Evolutionary conservation across 1,140 invertebrate species (phyloP), one percentile per base, ranked within the genome.

Genomic region (Bemisia tabaci): DNA sequence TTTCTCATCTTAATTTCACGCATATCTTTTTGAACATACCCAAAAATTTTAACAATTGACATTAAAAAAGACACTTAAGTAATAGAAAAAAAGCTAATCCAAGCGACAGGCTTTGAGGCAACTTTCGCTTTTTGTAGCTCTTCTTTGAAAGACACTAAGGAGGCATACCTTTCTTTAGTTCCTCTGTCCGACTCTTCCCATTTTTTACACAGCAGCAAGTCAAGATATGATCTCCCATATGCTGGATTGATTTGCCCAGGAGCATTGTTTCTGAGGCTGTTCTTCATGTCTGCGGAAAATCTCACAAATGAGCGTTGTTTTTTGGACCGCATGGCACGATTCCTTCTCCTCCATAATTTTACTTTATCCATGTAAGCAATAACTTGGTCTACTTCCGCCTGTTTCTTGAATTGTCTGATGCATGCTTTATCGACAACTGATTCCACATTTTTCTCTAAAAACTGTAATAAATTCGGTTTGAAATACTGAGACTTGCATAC

Each of bases 401-500:
- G 33, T 33, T 63, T 25, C 24, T 63, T 63, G n/a, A 63, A n/a
- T n/a, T 9, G 5, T n/a, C 24, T 25, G 24, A 63, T 25, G 21
- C 21, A 21, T n/a, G 21, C 25, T 33, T 84, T 78, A 67, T 87
- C 80, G 21, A 86, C 68, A 21, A 92, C 83, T 12, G 82, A 85
- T 63, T 81, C 79, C 48, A 75, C 81, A 77, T 98, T 98, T 27
- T 89, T 82, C 2, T 88, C 80, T 0, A 99, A 79, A 73, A 97
- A 95, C 27, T 83, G 77, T 2, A 97, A 80, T 70, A 91, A 89
- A 39, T 90, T 84, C 26, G 85, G 77, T 62, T 85, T 88, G 0
- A 99, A 79, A 74, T 93, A 97, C 71, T 92, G 89, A 12, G 88
- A 87, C 77, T 92, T 93, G 0, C 85, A 78, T 61, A 98, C 87